Evolutionary conservation across 1,140 invertebrate genomes (phyloP).

Genomic region (Antheraea mylitta): DNA sequence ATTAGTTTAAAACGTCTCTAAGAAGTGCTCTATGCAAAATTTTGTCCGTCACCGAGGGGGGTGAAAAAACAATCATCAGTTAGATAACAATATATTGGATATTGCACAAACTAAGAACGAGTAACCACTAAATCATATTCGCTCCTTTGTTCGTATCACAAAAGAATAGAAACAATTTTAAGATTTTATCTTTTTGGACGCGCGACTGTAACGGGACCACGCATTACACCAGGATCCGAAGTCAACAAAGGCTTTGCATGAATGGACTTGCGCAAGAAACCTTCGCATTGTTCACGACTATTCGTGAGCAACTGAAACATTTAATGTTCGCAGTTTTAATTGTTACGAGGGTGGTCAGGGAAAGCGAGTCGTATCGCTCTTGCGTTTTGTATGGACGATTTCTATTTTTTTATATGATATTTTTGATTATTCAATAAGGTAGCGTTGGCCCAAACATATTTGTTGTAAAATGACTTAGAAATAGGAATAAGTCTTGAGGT

Average conservation of each 20-base stretch:
- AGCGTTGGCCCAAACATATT: neutral
- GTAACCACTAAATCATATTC: constrained; percentile 60
- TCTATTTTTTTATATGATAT: neutral
- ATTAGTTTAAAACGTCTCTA: neutral
- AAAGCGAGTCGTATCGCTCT: constrained; percentile 32
- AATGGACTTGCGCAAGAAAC: constrained; percentile 64
- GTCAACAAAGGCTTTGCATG: constrained; percentile 52
- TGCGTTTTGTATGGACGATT: neutral
- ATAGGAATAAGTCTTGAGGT: too few relatives aligned
- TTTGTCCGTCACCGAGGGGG: constrained; percentile 3
- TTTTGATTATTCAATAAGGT: neutral
- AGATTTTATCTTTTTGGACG: constrained; percentile 45
- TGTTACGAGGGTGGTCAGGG: constrained; percentile 48
- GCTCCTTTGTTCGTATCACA: constrained; percentile 48
- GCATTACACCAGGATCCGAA: constrained; percentile 45
- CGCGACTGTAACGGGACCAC: constrained; percentile 58
- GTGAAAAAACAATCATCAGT: neutral
- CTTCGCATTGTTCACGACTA: constrained; percentile 52
- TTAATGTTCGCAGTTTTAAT: constrained; percentile 13
- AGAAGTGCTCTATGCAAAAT: neutral
- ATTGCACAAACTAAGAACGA: constrained; percentile 22
- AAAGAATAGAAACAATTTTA: constrained; percentile 53
- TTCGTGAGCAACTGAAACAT: constrained; percentile 44
- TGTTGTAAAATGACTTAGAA: neutral
- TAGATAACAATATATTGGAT: neutral